Conservation (phyloP, 2,888 invertebrate genomes). For the Entomobrya proxima region DNA sequence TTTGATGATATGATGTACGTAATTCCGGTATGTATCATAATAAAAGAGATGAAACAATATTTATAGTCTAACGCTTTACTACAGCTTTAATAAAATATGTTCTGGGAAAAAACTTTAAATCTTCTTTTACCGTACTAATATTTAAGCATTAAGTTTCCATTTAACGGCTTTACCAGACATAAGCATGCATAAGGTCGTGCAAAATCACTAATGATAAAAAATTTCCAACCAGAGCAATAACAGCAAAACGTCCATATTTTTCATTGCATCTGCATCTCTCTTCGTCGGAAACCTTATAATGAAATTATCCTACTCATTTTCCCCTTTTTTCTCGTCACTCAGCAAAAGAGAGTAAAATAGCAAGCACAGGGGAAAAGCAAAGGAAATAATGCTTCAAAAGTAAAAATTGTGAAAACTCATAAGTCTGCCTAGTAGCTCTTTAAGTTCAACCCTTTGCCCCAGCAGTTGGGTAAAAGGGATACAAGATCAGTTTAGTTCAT, state of each 20-base stretch:
- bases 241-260: conserved; percentile 4
- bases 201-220: not conserved
- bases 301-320: conserved; percentile 62
- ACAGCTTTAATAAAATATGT: not conserved
- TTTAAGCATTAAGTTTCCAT: not conserved
- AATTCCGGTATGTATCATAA: not conserved
- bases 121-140: no score
- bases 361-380: not conserved
- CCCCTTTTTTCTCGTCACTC: conserved; percentile 56
- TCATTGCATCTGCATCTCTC: not conserved
- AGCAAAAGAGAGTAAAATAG: not conserved
- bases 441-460: conserved; percentile 6
- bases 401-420: not conserved
- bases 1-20: not conserved
- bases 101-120: not conserved
- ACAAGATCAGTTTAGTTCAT: conserved; percentile 33
- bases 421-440: not conserved
- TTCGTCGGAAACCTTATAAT: conserved; percentile 35
- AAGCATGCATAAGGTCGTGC: not conserved
- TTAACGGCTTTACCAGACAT: not conserved
- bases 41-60: not conserved
- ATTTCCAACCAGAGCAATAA: not conserved
- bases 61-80: not conserved
- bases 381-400: not conserved
- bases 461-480: not conserved